phyloP scores from a whole-genome alignment of 2,797 vertebrate genomes.

The Alcedo atthis region DNA sequence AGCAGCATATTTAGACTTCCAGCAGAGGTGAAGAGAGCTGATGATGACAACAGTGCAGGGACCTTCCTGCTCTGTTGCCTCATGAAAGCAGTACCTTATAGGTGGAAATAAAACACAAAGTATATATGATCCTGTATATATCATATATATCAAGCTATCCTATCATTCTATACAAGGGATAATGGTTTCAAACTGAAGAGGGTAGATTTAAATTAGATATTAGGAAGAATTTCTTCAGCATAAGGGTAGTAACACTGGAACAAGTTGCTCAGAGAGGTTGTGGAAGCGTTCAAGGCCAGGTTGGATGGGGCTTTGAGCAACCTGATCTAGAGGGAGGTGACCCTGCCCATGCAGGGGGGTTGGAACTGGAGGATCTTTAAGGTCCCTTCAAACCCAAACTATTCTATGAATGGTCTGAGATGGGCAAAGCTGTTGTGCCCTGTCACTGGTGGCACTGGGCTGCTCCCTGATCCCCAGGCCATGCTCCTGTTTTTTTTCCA shows the following conservation, averaged over 20 bases:
- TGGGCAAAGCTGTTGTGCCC: neutral
- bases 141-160: neutral
- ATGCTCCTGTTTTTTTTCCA: neutral
- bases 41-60: neutral
- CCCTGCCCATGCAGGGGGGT: neutral
- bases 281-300: neutral
- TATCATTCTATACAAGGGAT: neutral
- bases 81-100: rapidly evolving
- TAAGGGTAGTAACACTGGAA: neutral
- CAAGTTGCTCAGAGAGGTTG: neutral
- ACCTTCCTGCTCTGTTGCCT: neutral
- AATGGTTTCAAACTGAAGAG: neutral
- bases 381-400: too few relatives aligned
- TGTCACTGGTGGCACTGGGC: neutral
- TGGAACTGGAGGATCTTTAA: neutral
- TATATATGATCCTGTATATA: rapidly evolving
- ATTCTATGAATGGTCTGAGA: neutral
- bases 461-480: neutral
- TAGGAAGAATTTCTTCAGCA: neutral
- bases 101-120: rapidly evolving
- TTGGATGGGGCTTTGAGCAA: neutral
- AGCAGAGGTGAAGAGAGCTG: neutral
- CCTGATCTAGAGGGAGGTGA: neutral
- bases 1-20: neutral
- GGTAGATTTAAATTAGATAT: neutral